Evolutionary conservation across 1,140 invertebrate genomes (phyloP), one percentile per base, ranked within the genome.

Genomic region (Lineus longissimus): DNA sequence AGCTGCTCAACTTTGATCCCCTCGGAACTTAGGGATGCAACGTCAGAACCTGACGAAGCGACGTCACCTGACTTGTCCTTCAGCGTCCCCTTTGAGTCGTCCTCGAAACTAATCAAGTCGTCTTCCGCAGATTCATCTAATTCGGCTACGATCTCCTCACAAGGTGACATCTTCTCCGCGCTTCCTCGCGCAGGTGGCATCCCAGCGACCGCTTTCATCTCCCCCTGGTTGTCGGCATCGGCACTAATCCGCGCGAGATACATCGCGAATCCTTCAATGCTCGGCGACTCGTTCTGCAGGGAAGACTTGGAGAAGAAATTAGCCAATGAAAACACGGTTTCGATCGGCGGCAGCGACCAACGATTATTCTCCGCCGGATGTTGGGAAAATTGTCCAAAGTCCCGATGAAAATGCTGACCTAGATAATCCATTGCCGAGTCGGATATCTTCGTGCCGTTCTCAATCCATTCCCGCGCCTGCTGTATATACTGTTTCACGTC

Each of bases 261-360:
- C 47, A 51, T 51, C 47, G 47, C 47, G 19, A 51, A 51, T 23
- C 47, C 47, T 27, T 51, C 47, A 9, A 51, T 51, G n/a, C 47
- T 51, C n/a, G 47, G 47, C 6, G 47, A 51, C n/a, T 19, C 47
- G 9, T 19, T 23, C 33, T 36, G 33, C 33, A 36, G 4, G 47
- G 47, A 51, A 51, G 47, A 51, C 47, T 51, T 51, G 6, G 47
- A 51, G 47, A 51, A 51, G 47, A 51, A 51, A n/a, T 51, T 51
- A 19, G 47, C 47, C 47, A 51, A 27, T 4, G 47, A 51, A 51
- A 23, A 51, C 6, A 51, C 47, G 19, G 47, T 51, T n/a, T 51
- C 47, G 9, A 51, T 51, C 47, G 47, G 47, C 47, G 47, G 47
- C 4, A 51, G 25, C 47, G 47, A 51, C 47, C 47, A 51, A 9